Percentiles rank a stretch among this genome's conserved stretches.
phyloP scores from a whole-genome alignment of 2,113 vertebrate species.

The Dascyllus trimaculatus region DNA sequence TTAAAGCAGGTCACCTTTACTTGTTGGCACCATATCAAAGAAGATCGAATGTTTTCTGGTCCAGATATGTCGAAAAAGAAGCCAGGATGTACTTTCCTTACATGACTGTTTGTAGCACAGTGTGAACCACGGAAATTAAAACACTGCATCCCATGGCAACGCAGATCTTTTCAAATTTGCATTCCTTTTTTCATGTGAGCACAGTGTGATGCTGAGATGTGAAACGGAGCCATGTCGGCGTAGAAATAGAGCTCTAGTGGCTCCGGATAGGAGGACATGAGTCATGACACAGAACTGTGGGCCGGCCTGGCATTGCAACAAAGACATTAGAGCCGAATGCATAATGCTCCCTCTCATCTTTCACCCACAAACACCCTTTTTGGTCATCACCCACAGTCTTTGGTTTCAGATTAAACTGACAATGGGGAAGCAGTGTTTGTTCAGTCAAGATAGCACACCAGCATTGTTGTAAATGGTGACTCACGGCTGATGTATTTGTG shows the following conservation, averaged over 20 bases:
- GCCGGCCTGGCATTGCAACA: slow-evolving; percentile 66
- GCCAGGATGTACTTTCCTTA: background rate
- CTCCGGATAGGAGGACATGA: slow-evolving; percentile 64
- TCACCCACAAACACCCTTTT: slow-evolving; percentile 63
- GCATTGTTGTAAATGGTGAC: slow-evolving; percentile 32
- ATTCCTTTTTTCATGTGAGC: slow-evolving; percentile 5
- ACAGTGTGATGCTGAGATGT: slow-evolving; percentile 26
- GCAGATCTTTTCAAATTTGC: slow-evolving; percentile 39
- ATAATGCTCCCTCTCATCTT: slow-evolving; percentile 61
- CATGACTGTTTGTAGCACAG: background rate
- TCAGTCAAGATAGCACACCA: slow-evolving; percentile 46
- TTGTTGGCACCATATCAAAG: background rate
- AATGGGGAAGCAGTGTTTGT: slow-evolving; percentile 48
- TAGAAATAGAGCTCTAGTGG: slow-evolving; percentile 47
- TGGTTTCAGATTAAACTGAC: slow-evolving; percentile 48
- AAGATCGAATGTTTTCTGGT: background rate
- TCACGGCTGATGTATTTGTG: slow-evolving; percentile 12
- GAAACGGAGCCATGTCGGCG: slow-evolving; percentile 9
- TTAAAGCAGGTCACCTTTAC: too few species aligned
- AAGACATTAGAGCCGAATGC: slow-evolving; percentile 56
- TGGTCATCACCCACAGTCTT: slow-evolving; percentile 50
- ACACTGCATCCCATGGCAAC: slow-evolving; percentile 41
- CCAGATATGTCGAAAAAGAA: background rate
- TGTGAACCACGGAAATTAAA: slow-evolving; percentile 34
- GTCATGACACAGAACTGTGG: slow-evolving; percentile 70